Percentiles rank a stretch among this genome's conserved stretches.
Evolutionary conservation across 92 coral and sea anemone species (phyloP).

Genomic region (Montipora capitata): DNA sequence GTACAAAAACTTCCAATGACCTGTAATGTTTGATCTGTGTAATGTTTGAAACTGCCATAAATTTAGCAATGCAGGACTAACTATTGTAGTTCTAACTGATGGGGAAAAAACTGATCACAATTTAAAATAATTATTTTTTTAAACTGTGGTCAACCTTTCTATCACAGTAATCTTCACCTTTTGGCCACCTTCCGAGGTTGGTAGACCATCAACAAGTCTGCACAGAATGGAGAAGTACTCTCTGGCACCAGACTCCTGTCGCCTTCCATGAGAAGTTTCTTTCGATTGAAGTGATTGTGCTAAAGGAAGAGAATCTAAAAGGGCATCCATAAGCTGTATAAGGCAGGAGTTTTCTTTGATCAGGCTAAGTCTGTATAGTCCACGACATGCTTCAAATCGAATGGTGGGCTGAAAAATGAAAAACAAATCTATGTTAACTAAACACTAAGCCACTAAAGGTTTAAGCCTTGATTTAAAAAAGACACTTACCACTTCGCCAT

Average conservation of each 20-base stretch:
- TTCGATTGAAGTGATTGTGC: constrained; percentile 93
- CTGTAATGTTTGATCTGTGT: no score
- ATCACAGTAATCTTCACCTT: constrained; percentile 63
- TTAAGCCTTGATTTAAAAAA: no score
- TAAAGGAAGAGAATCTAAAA: constrained; percentile 93
- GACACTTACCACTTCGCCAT: no score
- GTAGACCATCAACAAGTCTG: constrained; percentile 95
- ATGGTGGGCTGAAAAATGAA: constrained; percentile 82
- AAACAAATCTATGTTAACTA: no score
- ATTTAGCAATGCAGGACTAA: no score
- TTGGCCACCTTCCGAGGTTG: constrained; percentile 82
- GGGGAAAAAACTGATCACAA: no score
- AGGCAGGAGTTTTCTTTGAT: constrained; percentile 95
- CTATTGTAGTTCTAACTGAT: no score
- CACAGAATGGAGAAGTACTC: constrained; percentile 93
- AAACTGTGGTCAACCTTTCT: neutral
- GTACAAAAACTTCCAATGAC: no score
- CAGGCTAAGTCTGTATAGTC: constrained; percentile 93
- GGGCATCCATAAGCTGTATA: constrained; percentile 92
- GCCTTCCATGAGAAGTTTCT: constrained; percentile 69
- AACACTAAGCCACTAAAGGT: no score
- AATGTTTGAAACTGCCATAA: no score
- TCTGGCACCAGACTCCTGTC: constrained; percentile 90
- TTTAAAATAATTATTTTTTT: no score
- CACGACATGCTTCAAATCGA: constrained; percentile 95